These are phyloP conservation scores for Elephas maximus DNA, from an alignment of 2,113 vertebrate genomes.

Conservation along the genomic window DNA sequence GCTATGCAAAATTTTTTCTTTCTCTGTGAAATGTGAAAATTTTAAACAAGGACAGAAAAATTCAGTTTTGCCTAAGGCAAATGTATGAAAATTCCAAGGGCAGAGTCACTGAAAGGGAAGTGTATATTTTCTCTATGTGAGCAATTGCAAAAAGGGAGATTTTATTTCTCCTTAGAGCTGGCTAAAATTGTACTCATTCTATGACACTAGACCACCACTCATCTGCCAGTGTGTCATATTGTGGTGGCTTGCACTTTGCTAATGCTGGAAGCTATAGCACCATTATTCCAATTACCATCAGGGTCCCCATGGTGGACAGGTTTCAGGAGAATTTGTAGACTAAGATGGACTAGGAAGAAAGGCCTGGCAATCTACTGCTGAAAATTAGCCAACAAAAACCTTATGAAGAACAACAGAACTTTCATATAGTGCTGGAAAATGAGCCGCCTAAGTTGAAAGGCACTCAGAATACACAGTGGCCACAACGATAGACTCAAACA, in stretches of 20 bases:
- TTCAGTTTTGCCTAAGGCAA: slow-evolving; percentile 69
- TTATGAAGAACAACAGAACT: not conserved
- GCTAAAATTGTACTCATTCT: not conserved
- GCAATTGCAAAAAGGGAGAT: not conserved
- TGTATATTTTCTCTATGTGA: slow-evolving; percentile 7
- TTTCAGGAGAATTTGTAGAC: not conserved
- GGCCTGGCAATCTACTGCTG: not conserved
- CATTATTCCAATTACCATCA: not conserved
- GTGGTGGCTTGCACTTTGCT: not conserved
- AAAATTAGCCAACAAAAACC: not conserved
- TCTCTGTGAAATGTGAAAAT: slow-evolving; percentile 67
- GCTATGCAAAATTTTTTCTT: slow-evolving; percentile 38
- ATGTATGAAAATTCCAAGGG: slow-evolving; percentile 47
- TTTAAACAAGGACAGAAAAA: slow-evolving; percentile 63
- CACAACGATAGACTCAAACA: not conserved
- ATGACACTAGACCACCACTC: not conserved
- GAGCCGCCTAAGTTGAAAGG: not conserved
- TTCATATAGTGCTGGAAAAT: too few relatives aligned
- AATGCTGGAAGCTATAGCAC: not conserved
- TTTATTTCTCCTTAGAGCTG: not conserved
- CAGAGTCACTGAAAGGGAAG: not conserved
- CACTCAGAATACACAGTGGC: not conserved
- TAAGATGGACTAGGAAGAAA: not conserved
- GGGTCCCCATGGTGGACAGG: too few relatives aligned
- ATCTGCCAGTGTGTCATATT: not conserved